Base-by-base conservation (phyloP, 2,113 vertebrate genomes). In the Anhinga rufa region DNA sequence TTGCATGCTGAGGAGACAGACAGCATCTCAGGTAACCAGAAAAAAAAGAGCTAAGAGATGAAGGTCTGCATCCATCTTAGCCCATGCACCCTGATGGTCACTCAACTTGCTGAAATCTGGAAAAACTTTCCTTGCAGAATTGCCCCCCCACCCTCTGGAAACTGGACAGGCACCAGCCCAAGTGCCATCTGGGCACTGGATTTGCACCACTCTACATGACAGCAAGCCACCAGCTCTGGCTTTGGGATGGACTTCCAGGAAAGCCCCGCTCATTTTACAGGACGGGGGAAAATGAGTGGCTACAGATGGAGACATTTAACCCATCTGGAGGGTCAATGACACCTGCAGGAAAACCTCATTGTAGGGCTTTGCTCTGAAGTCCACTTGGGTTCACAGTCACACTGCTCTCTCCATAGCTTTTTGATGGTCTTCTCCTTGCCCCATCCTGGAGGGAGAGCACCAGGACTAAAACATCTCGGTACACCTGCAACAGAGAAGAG, bases 1-100 rank as follows among this genome's bases (percentile, higher is more conserved):
- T 93, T 91, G 92, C 86, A 88, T 93, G 91, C 78, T 80, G 89
- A 75, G 54, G 77, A 14, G 17, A 87, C 85, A 96, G 90, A 76
- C 77, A 93, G 80, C 3, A 44, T 86, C 42, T 74, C 91, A 93
- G 89, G 95, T 95, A 85, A 85, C 12, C 2, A 4, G 24, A 49
- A 36, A 44, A 29, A 78, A 89, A 91, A 69, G 51, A 90, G 64
- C 61, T 24, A 66, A 83, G 65, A 22, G 84, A 80, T 55, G 51
- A 88, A 81, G 68, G 54, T 36, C 79, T 2, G 3, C 62, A 9
- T 51, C 16, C 13, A 12, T 61, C 64, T 60, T 82, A 71, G 57
- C 65, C 72, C 28, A 12, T 0, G 0, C 38, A 42, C 25, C 54
- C 54, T 31, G 29, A 54, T 36, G 66, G 76, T 72, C 82, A 91